Base-by-base conservation (phyloP, 2,113 vertebrate species). In the Lutjanus erythropterus region DNA sequence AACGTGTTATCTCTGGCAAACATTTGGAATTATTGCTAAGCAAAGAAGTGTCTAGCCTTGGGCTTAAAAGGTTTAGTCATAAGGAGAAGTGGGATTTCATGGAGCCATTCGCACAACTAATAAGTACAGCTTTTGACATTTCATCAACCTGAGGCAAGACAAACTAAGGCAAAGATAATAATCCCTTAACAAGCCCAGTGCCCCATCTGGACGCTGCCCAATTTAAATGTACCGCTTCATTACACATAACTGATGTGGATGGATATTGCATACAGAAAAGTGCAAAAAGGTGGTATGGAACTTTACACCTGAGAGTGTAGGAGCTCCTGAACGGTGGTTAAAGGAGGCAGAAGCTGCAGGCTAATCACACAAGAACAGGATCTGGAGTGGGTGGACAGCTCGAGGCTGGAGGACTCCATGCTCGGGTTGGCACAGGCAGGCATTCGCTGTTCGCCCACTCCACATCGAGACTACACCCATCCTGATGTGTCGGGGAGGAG, bases 351-450 rank as follows among this genome's bases (percentile, higher is more conserved):
- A 50, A n/a, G 74, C 75, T 72, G 75, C 74, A 75, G 80, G 81
- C 27, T 61, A 80, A 82, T 75, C 77, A 53, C 71, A 58, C 59
- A 49, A 14, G 66, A 82, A 59, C 70, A 71, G 70, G 81, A 74
- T 78, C 69, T 33, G 62, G 35, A 85, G 87, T 90, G 83, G 86
- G 86, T 58, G 89, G 88, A 90, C 79, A 88, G 86, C 72, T 85
- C 56, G 21, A 78, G 72, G 83, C 85, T 71, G 68, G 62, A 84
- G 68, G 71, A 70, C 72, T 91, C 65, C 52, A 29, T 53, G 83
- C 81, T 73, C 71, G 59, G 59, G 67, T 86, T 88, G 87, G 81
- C 81, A 80, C 58, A 60, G 77, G 82, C 84, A 91, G 75, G 58
- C 80, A 42, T 75, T 80, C 14, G 12, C 25, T 66, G 49, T 27